phyloP scores from a whole-genome alignment of 1,140 invertebrate species.

The Cydia amplana region DNA sequence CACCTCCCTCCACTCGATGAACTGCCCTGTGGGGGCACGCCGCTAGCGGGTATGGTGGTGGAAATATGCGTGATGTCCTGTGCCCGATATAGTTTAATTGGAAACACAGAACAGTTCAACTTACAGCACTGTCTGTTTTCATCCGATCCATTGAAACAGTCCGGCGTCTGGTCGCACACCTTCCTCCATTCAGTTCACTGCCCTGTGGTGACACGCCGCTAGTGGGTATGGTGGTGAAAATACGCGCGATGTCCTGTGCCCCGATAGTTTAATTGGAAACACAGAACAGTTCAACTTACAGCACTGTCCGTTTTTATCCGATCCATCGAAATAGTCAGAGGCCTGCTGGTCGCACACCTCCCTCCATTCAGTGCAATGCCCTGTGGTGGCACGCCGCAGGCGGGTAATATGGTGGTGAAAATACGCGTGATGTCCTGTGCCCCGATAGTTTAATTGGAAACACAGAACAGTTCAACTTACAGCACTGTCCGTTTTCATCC shows the following conservation, averaged over 20 bases:
- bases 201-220: slow-evolving; percentile 72
- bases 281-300: slow-evolving; percentile 66
- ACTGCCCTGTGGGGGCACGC: too few species aligned
- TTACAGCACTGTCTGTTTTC: slow-evolving; percentile 81
- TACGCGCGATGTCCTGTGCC: slow-evolving; percentile 42
- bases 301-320: slow-evolving; percentile 82
- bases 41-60: too few species aligned
- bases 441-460: too few species aligned
- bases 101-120: too few species aligned
- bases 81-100: too few species aligned
- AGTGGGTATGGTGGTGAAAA: slow-evolving; percentile 22
- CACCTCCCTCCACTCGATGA: too few species aligned
- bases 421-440: slow-evolving; percentile 39
- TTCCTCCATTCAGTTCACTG: slow-evolving; percentile 82
- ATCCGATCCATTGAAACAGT: slow-evolving; percentile 85
- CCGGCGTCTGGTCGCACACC: slow-evolving; percentile 83
- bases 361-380: slow-evolving; percentile 82
- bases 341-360: slow-evolving; percentile 86
- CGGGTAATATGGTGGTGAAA: neutral
- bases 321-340: slow-evolving; percentile 83
- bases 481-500: slow-evolving; percentile 81
- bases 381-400: slow-evolving; percentile 70
- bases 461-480: slow-evolving; percentile 62
- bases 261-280: too few species aligned
- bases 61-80: too few species aligned